A percentile compares a stretch with the other conserved stretches of the same genome.
phyloP scores from a whole-genome alignment of 2,797 vertebrate genomes.

The Knipowitschia caucasica region DNA sequence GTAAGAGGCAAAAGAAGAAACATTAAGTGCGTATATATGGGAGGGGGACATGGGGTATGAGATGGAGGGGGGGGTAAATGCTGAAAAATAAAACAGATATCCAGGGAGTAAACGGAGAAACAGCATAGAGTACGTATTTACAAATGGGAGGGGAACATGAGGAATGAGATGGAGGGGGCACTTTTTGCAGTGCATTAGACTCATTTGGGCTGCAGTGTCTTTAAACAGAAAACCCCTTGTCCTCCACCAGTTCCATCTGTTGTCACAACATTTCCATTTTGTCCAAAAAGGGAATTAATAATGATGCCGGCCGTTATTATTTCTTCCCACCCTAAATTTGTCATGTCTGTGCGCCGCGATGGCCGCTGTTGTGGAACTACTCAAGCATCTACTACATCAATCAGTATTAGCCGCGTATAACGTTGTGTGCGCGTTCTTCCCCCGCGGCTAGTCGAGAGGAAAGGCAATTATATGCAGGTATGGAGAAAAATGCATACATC shows the following conservation, averaged over 20 bases:
- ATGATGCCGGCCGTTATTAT: constrained; percentile 71
- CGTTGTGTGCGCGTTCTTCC: constrained; percentile 71
- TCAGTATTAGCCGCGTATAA: constrained; percentile 79
- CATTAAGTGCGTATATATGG: too few relatives aligned
- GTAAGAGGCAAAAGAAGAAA: too few relatives aligned
- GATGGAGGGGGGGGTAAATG: too few relatives aligned
- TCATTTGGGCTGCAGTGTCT: neutral
- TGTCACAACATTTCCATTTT: constrained; percentile 74
- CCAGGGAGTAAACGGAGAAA: too few relatives aligned
- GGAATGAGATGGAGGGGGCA: too few relatives aligned
- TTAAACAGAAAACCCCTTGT: constrained; percentile 12
- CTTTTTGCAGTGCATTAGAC: too few relatives aligned
- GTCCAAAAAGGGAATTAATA: constrained; percentile 72
- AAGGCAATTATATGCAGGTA: constrained; percentile 80
- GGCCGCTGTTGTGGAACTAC: constrained; percentile 78
- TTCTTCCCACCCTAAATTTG: constrained; percentile 73
- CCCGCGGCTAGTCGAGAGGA: constrained; percentile 67
- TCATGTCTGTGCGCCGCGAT: constrained; percentile 70
- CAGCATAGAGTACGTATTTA: too few relatives aligned
- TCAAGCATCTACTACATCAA: constrained; percentile 79
- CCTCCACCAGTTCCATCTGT: constrained; percentile 62
- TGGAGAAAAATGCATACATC: constrained; percentile 25
- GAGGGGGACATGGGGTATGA: too few relatives aligned
- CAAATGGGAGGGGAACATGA: too few relatives aligned
- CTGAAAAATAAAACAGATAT: too few relatives aligned